phyloP scores from a whole-genome alignment of 2,888 invertebrate genomes.

The Norana najaformis region DNA sequence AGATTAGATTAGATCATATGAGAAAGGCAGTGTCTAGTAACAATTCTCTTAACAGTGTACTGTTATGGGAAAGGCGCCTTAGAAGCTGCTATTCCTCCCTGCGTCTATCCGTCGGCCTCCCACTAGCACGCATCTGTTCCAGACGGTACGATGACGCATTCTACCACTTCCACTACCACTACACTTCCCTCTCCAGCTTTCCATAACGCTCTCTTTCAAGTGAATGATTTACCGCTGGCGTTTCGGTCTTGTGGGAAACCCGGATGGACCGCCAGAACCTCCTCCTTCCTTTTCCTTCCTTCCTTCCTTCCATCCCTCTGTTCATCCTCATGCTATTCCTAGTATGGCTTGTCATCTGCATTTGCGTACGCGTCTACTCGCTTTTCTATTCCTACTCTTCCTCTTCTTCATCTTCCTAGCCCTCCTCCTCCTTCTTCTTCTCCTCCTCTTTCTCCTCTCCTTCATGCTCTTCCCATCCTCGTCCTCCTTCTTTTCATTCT shows the following conservation, averaged over 20 bases:
- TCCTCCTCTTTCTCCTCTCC: background rate
- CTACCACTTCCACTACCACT: background rate
- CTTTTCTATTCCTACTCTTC: background rate
- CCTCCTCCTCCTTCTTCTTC: background rate
- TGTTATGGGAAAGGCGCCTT: background rate
- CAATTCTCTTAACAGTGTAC: background rate
- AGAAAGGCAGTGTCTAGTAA: background rate
- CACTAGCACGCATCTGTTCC: slow-evolving; percentile 13
- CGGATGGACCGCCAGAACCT: background rate
- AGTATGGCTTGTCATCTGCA: background rate
- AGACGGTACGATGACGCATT: slow-evolving; percentile 13
- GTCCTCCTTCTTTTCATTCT: background rate
- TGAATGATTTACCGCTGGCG: background rate
- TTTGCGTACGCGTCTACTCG: background rate
- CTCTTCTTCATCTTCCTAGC: background rate
- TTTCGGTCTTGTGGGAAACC: slow-evolving; percentile 13
- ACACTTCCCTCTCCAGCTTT: background rate
- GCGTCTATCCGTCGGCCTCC: background rate
- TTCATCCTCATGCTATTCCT: background rate
- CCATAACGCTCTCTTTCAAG: slow-evolving; percentile 13
- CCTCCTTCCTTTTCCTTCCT: background rate
- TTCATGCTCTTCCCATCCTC: background rate
- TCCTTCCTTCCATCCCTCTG: background rate
- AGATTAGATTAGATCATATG: no score
- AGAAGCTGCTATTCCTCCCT: background rate